phyloP scores from a whole-genome alignment of 2,113 vertebrate genomes.

The Zapornia atra region DNA sequence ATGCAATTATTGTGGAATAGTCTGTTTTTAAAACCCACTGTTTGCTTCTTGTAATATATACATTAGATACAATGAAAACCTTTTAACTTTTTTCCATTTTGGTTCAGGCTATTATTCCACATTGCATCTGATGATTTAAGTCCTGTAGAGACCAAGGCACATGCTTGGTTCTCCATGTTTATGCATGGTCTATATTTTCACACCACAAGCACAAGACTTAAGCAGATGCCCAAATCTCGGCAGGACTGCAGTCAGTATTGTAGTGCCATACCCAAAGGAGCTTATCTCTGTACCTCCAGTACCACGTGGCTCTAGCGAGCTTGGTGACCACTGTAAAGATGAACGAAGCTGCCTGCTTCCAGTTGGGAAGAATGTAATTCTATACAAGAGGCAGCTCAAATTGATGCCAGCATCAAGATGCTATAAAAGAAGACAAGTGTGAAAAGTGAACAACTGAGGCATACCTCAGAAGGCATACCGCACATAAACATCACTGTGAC shows the following conservation, averaged over 20 bases:
- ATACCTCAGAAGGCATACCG: fast-evolving
- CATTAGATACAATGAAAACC: neutral
- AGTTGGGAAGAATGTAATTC: fast-evolving
- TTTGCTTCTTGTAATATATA: neutral
- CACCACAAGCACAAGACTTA: fast-evolving
- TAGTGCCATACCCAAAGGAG: neutral
- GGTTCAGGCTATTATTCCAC: neutral
- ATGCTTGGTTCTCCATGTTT: neutral
- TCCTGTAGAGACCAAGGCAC: neutral
- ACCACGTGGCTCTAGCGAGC: neutral
- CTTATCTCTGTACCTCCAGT: neutral
- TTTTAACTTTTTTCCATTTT: neutral
- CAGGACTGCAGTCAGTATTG: neutral
- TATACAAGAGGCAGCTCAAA: neutral
- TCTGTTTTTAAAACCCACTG: neutral
- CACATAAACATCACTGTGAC: neutral
- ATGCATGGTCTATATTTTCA: neutral
- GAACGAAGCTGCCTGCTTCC: neutral
- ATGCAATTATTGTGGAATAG: neutral
- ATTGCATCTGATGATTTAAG: neutral
- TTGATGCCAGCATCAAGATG: neutral
- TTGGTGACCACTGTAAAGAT: neutral
- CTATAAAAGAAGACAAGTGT: neutral
- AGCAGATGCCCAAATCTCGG: neutral
- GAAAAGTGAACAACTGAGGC: neutral